These are phyloP conservation scores for Drosophila kikkawai DNA, from an alignment of 1,140 invertebrate species.

Conservation along the genomic window DNA sequence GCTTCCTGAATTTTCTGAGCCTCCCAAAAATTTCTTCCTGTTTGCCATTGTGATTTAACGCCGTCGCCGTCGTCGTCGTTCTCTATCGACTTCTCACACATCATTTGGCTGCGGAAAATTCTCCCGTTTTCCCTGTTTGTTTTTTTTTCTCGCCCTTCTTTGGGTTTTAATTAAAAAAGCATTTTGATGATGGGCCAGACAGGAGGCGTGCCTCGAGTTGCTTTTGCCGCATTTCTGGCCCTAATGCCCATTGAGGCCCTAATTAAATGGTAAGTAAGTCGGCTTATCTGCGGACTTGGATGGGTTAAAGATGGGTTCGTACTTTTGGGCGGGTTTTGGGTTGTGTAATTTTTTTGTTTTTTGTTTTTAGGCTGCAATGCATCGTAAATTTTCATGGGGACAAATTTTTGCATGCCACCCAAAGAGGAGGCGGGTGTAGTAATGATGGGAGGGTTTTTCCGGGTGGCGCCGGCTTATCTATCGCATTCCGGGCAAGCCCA, in stretches of 20 bases:
- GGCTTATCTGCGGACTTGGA: conserved; percentile 54
- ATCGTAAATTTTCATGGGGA: conserved; percentile 62
- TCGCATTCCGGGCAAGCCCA: conserved; percentile 65
- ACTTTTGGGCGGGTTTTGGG: background rate
- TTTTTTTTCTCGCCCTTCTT: conserved; percentile 29
- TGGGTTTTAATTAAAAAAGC: conserved; percentile 73
- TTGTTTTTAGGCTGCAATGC: conserved; percentile 16
- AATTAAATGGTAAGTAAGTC: conserved; percentile 68
- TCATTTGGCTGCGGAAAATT: conserved; percentile 63
- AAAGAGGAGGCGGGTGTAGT: background rate
- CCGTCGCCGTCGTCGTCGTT: conserved; percentile 26
- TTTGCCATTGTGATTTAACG: conserved; percentile 78
- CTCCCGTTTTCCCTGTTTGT: conserved; percentile 1
- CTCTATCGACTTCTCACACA: conserved; percentile 82
- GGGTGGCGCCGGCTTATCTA: conserved; percentile 52
- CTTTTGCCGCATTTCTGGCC: conserved; percentile 63
- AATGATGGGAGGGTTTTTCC: conserved; percentile 5
- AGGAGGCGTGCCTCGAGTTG: conserved; percentile 67
- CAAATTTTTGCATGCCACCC: conserved; percentile 74
- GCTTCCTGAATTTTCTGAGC: background rate
- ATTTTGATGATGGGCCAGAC: conserved; percentile 68
- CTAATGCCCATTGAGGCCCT: conserved; percentile 73
- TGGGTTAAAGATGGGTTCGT: conserved; percentile 15
- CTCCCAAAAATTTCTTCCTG: conserved; percentile 38
- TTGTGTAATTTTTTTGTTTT: background rate